Base-by-base conservation (phyloP, 2,888 invertebrate species). In the Melanchra persicariae region DNA sequence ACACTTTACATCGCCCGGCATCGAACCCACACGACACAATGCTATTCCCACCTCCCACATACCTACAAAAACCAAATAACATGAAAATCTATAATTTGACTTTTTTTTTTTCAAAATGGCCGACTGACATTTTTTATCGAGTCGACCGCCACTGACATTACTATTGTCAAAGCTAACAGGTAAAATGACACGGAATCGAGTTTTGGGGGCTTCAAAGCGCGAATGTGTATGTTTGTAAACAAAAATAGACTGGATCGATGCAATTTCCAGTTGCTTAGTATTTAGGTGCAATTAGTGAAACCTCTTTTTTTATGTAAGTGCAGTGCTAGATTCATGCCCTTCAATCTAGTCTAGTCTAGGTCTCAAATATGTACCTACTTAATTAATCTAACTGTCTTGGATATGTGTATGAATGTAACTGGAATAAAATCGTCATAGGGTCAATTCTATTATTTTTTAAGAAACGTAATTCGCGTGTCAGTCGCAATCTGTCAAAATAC, bases 21-120 rank as follows among this genome's bases (percentile, higher is more conserved):
- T 58, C 69, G 68, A 79, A 76, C 66, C 70, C 51, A 51, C 60
- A 40, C 26, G 1, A 0, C 43, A 79, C 80, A 83, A 82, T 67
- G 24, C 30, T 24, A 26, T 68, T 70, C 80, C 63, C 54, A 63
- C 58, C 75, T 49, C 54, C 68, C 63, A 58, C 57, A 45, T 64
- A 26, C 68, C 57, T 58, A 52, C 26, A 70, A 51, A 61, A 17
- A 65, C 51, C 22, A 51, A 57, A 58, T 45, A 61, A 65, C 62
- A 67, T 55, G 51, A 74, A 67, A 67, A 69, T 22, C 34, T 43
- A 34, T 51, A 37, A 49, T 43, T 45, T 26, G 22, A 7, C n/a
- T 4, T 3, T 47, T 67, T 58, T 74, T 74, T 77, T 59, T 51
- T 51, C n/a, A 49, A 66, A 47, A 71, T 67, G 69, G 47, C 26